Evolutionary conservation across 1,140 invertebrate species (phyloP).

Genomic region (silkworm (Bombyx mori)): DNA sequence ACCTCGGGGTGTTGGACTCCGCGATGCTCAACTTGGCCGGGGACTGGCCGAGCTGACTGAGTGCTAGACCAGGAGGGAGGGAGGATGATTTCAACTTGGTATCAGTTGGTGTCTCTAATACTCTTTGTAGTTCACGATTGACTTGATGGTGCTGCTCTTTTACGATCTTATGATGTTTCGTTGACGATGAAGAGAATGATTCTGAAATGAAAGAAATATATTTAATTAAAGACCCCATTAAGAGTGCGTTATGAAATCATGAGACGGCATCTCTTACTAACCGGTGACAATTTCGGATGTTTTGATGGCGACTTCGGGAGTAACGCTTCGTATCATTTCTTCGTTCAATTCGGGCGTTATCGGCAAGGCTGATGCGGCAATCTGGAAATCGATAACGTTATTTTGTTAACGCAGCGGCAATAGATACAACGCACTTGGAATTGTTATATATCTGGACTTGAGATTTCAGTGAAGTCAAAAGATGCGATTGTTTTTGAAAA

Average conservation of each 20-base stretch:
- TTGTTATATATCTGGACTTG: no score
- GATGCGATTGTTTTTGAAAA: no score
- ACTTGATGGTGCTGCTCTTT: slow-evolving; percentile 54
- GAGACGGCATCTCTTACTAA: slow-evolving; percentile 15
- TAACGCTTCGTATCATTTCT: slow-evolving; percentile 75
- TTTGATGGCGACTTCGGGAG: slow-evolving; percentile 68
- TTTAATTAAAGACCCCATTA: background rate
- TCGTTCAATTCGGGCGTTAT: slow-evolving; percentile 83
- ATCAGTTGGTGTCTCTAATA: slow-evolving; percentile 62
- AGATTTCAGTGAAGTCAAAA: no score
- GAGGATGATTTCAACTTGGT: slow-evolving; percentile 77
- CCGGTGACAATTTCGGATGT: slow-evolving; percentile 64
- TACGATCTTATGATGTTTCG: slow-evolving; percentile 53
- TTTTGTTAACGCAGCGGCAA: no score
- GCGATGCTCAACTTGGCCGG: slow-evolving; percentile 66
- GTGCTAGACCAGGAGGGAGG: slow-evolving; percentile 74
- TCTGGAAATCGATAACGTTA: slow-evolving; percentile 41
- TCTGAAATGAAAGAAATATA: slow-evolving; percentile 37
- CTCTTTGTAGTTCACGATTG: slow-evolving; percentile 50
- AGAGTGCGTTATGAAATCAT: no score
- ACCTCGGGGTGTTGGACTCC: slow-evolving; percentile 47
- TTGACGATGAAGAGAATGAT: slow-evolving; percentile 64
- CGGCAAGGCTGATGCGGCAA: slow-evolving; percentile 68
- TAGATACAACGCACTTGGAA: no score
- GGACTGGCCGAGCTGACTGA: slow-evolving; percentile 61